Evolutionary conservation across 2,888 invertebrate genomes (phyloP), one percentile per base, ranked within the genome.

Genomic region (Cordilura impudica): DNA sequence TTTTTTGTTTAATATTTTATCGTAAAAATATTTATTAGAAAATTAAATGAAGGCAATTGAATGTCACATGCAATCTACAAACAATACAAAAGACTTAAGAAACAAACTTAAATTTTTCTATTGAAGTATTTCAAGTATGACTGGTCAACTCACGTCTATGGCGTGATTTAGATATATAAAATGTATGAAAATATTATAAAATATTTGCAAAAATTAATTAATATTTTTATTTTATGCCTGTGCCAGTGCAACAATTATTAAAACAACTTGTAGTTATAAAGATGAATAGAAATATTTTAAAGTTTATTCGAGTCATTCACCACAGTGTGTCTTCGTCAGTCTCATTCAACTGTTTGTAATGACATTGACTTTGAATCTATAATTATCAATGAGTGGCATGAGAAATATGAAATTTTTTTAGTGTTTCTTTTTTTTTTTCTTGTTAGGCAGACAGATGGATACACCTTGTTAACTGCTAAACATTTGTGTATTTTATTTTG

Each of bases 291-390:
- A n/a, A n/a, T 35, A 12, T 35, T 12, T 35, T n/a, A 39, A 39
- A 39, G 35, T 39, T n/a, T 23, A 21, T 51, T 51, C 51, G 23
- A n/a, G 4, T 39, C 35, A 39, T n/a, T n/a, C 1, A 60, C 39
- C n/a, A n/a, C n/a, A n/a, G n/a, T n/a, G n/a, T n/a, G n/a, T n/a
- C 4, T 5, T 14, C 39, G 18, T 60, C n/a, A 35, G 8, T 47
- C 19, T 26, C 35, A 35, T 56, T 60, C 14, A 14, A 5, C 29
- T 47, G 39, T 54, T 63, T 58, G 45, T 43, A 53, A 75, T 72
- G 74, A 75, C 79, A 79, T 79, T 79, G 79, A 79, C 79, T 79
- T 79, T 79, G 71, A 75, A 72, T 73, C 66, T 69, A 69, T 72
- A 54, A 35, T 47, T 73, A 66, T 73, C 51, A 21, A 49, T 58